phyloP scores from a whole-genome alignment of 2,888 invertebrate species.

The Drosophila tanythrix region DNA sequence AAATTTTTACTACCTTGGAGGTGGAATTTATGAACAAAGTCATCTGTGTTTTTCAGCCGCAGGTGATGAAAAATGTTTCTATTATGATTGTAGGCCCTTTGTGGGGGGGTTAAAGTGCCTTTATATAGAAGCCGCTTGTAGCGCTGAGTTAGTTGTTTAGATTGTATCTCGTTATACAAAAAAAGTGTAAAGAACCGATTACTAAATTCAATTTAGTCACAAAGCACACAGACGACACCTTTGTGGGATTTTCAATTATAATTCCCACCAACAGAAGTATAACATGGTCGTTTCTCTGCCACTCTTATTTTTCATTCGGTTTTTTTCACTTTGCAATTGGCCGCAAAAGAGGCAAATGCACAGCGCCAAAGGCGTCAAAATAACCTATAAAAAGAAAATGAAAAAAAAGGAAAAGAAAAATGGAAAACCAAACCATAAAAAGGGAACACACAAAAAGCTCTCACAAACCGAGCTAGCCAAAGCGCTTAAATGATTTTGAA shows the following conservation, averaged over 20 bases:
- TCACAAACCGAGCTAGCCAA: constrained; percentile 44
- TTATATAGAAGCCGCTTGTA: background rate
- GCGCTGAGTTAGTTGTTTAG: constrained; percentile 46
- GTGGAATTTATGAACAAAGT: constrained; percentile 20
- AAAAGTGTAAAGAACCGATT: constrained; percentile 62
- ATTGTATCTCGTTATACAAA: constrained; percentile 33
- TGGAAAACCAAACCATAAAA: constrained; percentile 25
- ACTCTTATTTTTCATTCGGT: constrained; percentile 19
- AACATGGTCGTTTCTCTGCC: constrained; percentile 45
- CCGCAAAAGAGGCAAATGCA: constrained; percentile 64
- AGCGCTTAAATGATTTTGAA: constrained; percentile 79
- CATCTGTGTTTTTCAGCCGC: constrained; percentile 8
- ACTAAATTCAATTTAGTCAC: constrained; percentile 79
- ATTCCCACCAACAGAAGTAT: constrained; percentile 69
- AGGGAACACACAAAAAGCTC: constrained; percentile 33
- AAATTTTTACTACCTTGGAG: constrained; percentile 37
- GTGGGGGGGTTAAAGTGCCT: background rate
- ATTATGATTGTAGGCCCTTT: constrained; percentile 5
- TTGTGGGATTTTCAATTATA: constrained; percentile 79
- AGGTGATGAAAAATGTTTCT: constrained; percentile 24
- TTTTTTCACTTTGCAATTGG: constrained; percentile 14
- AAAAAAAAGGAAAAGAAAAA: constrained; percentile 22
- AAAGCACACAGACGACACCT: constrained; percentile 75
- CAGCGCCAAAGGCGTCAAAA: constrained; percentile 73
- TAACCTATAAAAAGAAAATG: constrained; percentile 66